phyloP scores from a whole-genome alignment of 2,888 invertebrate species.

The Carterocephalus palaemon region DNA sequence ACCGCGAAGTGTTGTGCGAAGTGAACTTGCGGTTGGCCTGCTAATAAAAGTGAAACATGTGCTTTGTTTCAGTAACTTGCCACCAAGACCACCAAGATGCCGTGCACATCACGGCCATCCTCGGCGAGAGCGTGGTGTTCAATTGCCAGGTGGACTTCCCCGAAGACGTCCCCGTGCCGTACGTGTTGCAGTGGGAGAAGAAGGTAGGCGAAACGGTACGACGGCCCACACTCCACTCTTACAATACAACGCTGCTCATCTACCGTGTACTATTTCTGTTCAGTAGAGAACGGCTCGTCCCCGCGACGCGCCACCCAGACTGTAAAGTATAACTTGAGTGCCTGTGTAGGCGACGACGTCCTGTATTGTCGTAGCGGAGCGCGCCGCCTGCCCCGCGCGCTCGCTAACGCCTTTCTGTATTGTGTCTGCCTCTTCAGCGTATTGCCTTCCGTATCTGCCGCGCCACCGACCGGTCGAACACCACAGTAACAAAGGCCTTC shows the following conservation, averaged over 20 bases:
- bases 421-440: slow-evolving; percentile 65
- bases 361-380: slow-evolving; percentile 55
- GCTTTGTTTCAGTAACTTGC: slow-evolving; percentile 82
- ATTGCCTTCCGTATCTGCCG: slow-evolving; percentile 61
- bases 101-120: slow-evolving; percentile 97
- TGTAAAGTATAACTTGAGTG: slow-evolving; percentile 68
- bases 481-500: slow-evolving; percentile 79
- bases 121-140: slow-evolving; percentile 98
- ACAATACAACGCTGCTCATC: slow-evolving; percentile 78
- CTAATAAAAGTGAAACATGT: slow-evolving; percentile 3
- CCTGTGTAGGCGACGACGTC: slow-evolving; percentile 61
- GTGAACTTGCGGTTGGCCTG: too few relatives aligned
- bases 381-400: slow-evolving; percentile 36
- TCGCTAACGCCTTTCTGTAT: slow-evolving; percentile 67
- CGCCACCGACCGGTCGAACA: slow-evolving; percentile 58
- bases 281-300: slow-evolving; percentile 76
- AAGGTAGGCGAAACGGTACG: slow-evolving; percentile 98
- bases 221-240: slow-evolving; percentile 81
- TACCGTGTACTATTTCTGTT: slow-evolving; percentile 79
- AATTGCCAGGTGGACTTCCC: slow-evolving; percentile 99
- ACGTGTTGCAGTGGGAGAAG: slow-evolving; percentile 99
- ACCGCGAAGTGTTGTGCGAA: too few relatives aligned
- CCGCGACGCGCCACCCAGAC: slow-evolving; percentile 70
- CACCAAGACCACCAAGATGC: slow-evolving; percentile 94
- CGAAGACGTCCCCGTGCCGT: slow-evolving; percentile 96